Conservation (phyloP, 2,113 vertebrate species). For the Ochotona princeps region DNA sequence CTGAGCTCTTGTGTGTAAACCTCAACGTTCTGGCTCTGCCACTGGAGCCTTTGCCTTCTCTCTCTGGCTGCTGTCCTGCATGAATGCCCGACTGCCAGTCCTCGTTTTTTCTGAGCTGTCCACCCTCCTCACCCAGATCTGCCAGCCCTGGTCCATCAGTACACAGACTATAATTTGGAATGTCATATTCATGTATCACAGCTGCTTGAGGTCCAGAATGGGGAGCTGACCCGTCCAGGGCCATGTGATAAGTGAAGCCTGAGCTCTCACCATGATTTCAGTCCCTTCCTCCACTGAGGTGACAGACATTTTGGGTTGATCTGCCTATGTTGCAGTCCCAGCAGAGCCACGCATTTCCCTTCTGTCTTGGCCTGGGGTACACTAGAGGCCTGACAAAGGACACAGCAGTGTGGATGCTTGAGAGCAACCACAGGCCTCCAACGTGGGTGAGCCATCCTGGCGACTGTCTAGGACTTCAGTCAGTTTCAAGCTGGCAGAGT, state of each 20-base stretch:
- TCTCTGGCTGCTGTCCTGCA: conserved; percentile 2
- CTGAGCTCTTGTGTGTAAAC: not conserved
- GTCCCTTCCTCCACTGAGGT: not conserved
- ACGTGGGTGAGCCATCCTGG: conserved; percentile 65
- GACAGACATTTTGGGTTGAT: not conserved
- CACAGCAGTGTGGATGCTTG: conserved; percentile 53
- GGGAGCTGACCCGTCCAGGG: not conserved
- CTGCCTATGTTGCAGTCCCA: not conserved
- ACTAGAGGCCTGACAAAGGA: conserved; percentile 46
- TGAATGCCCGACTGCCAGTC: conserved; percentile 54
- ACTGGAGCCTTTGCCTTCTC: conserved; percentile 14
- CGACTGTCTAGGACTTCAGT: conserved; percentile 45
- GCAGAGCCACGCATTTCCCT: conserved; percentile 8
- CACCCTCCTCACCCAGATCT: conserved; percentile 40
- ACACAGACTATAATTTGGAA: conserved; percentile 41
- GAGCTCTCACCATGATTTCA: not conserved
- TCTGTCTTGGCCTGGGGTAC: conserved; percentile 38
- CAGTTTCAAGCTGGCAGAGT: conserved; percentile 67
- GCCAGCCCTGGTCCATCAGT: conserved; percentile 39
- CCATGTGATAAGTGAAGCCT: not conserved
- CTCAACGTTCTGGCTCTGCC: conserved; percentile 18
- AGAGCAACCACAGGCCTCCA: conserved; percentile 11
- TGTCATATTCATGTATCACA: conserved; percentile 21
- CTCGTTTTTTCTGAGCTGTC: not conserved
- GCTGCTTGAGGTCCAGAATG: conserved; percentile 1